These are phyloP conservation scores for Hapalemur alaotrensis DNA, from an alignment of 2,797 vertebrate species.

Conservation along the genomic window DNA sequence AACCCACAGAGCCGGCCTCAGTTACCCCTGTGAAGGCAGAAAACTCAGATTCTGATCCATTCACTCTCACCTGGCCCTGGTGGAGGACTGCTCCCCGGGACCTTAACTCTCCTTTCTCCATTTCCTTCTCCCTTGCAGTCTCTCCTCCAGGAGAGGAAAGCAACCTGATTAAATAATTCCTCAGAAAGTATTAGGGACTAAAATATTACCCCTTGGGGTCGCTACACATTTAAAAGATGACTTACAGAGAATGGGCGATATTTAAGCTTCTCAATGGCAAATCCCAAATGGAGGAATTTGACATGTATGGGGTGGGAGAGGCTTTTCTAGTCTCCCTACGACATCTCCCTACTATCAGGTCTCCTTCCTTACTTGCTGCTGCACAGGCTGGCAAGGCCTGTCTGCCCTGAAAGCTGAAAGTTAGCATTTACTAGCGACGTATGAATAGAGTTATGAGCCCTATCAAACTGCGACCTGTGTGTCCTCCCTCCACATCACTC, in stretches of 20 bases:
- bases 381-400: not conserved
- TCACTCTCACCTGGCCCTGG: not conserved
- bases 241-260: not conserved
- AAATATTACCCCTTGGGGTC: not conserved
- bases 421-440: not conserved
- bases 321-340: not conserved
- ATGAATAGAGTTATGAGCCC: not conserved
- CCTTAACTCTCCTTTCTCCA: not conserved
- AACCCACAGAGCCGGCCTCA: not conserved
- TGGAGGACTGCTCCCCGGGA: not conserved
- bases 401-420: not conserved
- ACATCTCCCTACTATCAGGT: not conserved
- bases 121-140: not conserved
- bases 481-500: not conserved
- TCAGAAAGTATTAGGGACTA: not conserved
- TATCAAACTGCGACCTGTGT: not conserved
- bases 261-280: not conserved
- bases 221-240: not conserved
- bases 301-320: not conserved
- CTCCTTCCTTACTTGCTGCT: not conserved
- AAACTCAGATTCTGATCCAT: not conserved
- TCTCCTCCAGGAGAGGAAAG: slow-evolving; percentile 20
- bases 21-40: not conserved
- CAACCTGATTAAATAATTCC: not conserved
- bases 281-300: not conserved